Conservation (phyloP, 2,797 vertebrate species). For the Chaunax sp. region DNA sequence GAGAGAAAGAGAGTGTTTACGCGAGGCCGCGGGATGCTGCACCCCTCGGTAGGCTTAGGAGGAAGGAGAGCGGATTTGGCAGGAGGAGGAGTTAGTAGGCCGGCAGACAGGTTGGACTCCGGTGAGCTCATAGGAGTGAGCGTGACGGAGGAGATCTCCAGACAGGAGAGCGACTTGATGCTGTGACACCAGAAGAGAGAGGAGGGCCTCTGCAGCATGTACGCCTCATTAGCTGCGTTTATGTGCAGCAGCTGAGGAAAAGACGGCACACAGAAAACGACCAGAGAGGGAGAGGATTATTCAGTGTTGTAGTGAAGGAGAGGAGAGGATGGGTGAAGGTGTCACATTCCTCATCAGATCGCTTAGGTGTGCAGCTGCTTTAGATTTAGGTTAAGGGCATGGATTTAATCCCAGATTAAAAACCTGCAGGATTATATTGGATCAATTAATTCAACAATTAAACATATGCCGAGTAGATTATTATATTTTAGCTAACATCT, state of each 20-base stretch:
- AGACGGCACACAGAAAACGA: slow-evolving; percentile 79
- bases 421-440: not conserved
- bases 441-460: too few species aligned
- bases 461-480: too few species aligned
- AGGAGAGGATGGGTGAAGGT: not conserved
- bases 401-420: slow-evolving; percentile 22
- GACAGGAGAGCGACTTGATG: slow-evolving; percentile 89
- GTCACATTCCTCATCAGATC: slow-evolving; percentile 59
- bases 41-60: slow-evolving; percentile 84
- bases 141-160: slow-evolving; percentile 93
- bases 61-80: slow-evolving; percentile 84
- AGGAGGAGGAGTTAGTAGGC: slow-evolving; percentile 90
- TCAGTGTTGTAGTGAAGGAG: slow-evolving; percentile 21
- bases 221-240: slow-evolving; percentile 87
- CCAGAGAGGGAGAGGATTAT: slow-evolving; percentile 37
- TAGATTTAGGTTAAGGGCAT: slow-evolving; percentile 24
- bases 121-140: slow-evolving; percentile 92
- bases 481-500: too few species aligned
- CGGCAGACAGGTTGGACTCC: slow-evolving; percentile 89
- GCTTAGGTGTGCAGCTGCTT: slow-evolving; percentile 66
- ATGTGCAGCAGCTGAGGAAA: slow-evolving; percentile 89
- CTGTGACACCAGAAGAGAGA: slow-evolving; percentile 92
- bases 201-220: slow-evolving; percentile 89
- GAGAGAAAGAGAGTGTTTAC: slow-evolving; percentile 79
- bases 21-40: slow-evolving; percentile 88